phyloP scores from a whole-genome alignment of 1,140 invertebrate genomes.

The Belonocnema kinseyi region DNA sequence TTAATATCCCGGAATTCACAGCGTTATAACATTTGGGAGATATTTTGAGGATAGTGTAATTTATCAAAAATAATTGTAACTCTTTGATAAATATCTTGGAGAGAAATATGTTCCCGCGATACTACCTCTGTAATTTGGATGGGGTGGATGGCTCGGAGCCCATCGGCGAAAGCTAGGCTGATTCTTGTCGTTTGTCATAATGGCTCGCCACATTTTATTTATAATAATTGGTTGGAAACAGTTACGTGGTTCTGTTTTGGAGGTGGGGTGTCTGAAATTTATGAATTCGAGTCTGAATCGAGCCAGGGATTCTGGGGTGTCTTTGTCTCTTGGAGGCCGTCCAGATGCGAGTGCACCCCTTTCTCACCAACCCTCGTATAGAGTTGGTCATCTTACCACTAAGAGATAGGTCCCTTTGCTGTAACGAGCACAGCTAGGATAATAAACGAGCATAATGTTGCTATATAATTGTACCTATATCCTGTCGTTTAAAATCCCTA shows the following conservation, averaged over 20 bases:
- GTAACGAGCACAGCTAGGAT: conserved; percentile 58
- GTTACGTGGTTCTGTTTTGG: conserved; percentile 63
- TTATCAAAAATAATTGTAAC: not conserved
- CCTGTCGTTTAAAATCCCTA: conserved; percentile 2
- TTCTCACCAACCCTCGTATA: conserved; percentile 48
- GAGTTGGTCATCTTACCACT: conserved; percentile 67
- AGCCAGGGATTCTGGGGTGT: conserved; percentile 63
- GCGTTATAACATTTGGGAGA: too few species aligned
- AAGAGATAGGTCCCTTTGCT: conserved; percentile 65
- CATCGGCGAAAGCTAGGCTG: conserved; percentile 55
- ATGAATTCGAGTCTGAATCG: conserved; percentile 63
- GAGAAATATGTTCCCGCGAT: not conserved
- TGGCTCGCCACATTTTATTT: conserved; percentile 69
- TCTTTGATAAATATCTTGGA: not conserved
- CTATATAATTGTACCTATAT: conserved; percentile 63
- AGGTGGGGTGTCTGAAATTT: conserved; percentile 60
- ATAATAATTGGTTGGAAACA: conserved; percentile 73
- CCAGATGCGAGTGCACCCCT: conserved; percentile 63
- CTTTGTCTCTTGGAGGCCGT: conserved; percentile 69
- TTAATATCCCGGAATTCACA: too few species aligned
- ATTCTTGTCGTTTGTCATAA: conserved; percentile 67
- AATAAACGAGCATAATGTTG: conserved; percentile 68
- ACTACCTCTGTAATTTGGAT: not conserved
- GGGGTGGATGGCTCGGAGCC: conserved; percentile 59
- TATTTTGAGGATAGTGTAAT: not conserved